Conservation (phyloP, 2,797 vertebrate species). For the Rhyacichthys aspro region DNA sequence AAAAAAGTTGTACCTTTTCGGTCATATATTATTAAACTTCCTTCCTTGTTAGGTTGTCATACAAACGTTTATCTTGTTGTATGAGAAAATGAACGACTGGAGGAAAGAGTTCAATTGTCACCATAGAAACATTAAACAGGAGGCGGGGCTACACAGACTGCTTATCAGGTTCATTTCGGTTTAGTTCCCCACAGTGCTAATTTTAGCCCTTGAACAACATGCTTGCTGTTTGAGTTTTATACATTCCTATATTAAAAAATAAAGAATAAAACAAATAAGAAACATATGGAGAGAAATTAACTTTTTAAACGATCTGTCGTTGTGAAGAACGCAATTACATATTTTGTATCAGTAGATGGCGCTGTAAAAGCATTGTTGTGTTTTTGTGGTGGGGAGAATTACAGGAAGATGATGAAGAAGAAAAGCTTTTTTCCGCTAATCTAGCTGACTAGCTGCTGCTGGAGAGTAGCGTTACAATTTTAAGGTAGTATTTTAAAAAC, state of each 20-base stretch:
- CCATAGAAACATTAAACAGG: conserved; percentile 50
- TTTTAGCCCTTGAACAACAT: too few species aligned
- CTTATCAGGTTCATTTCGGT: too few species aligned
- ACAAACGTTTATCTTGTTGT: not conserved
- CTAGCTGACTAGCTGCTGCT: conserved; percentile 65
- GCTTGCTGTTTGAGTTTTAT: too few species aligned
- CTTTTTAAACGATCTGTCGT: not conserved
- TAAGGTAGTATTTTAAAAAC: conserved; percentile 55
- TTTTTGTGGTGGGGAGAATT: conserved; percentile 22
- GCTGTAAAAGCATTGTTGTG: not conserved
- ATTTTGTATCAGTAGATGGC: conserved; percentile 31
- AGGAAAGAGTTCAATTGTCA: conserved; percentile 17
- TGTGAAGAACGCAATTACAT: too few species aligned
- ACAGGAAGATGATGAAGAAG: not conserved
- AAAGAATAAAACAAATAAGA: not conserved
- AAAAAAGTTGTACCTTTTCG: conserved; percentile 21
- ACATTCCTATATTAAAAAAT: not conserved
- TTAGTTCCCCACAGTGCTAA: too few species aligned
- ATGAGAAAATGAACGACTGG: not conserved
- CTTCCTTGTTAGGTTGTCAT: not conserved
- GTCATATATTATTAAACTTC: not conserved
- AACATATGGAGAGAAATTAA: too few species aligned
- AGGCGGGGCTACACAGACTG: conserved; percentile 12
- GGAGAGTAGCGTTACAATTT: conserved; percentile 58
- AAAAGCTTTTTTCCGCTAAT: conserved; percentile 10